Evolutionary conservation across 2,113 vertebrate genomes (phyloP), one percentile per base, ranked within the genome.

Genomic region (Oryzias javanicus): DNA sequence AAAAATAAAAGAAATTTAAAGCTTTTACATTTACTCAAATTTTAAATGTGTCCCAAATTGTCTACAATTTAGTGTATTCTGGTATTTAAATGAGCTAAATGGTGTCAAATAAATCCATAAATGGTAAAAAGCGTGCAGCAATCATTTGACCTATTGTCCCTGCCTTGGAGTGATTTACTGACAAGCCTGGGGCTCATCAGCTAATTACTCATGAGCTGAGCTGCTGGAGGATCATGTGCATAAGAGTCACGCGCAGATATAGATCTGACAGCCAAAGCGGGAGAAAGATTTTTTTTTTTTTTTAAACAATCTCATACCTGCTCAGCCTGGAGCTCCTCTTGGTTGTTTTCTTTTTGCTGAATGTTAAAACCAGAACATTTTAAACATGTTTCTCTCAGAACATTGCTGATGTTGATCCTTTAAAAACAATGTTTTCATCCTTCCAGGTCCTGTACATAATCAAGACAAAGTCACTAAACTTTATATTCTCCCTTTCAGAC

Each of bases 231-330:
- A 46, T 59, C 58, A 54, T 2, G 27, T n/a, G 3, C 17, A 16
- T 53, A 70, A 70, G n/a, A 52, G 69, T 75, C 75, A 57, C 29
- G 18, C 57, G 49, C 18, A 63, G 82, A 86, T 85, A 69, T 0
- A 4, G 27, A 87, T 85, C 82, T 70, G 56, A 67, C 14, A 20
- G 25, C 54, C 44, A 48, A 64, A 51, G 51, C 1, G 4, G 41
- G 59, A 52, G 13, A 42, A 47, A 50, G 53, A 72, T 64, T 67
- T 35, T 6, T 35, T 35, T 6, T 35, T 35, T 35, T 35, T 35
- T 61, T 18, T 46, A 16, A 19, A 27, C 14, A 14, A 70, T 76
- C 60, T 19, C 55, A 57, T 52, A 45, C 60, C 57, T 68, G 58
- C 41, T 45, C 42, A 14, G 46, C 64, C 70, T 55, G 48, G 13